Evolutionary conservation across 2,797 vertebrate genomes (phyloP), one percentile per base, ranked within the genome.

Genomic region (Tympanoctomys barrerae): DNA sequence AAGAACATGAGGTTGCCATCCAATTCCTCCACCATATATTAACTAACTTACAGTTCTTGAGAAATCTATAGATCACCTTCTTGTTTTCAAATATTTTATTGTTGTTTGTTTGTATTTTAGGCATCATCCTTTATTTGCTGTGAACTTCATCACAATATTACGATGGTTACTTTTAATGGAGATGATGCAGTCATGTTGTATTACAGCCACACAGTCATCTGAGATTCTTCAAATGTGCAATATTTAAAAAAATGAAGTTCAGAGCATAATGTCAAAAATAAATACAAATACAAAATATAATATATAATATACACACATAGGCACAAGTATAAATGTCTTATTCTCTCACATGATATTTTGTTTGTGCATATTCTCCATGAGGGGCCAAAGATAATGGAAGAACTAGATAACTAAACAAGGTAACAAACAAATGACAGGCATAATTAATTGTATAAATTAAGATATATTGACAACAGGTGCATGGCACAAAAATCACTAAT

Each of bases 401-500:
- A 80, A 11, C 62, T 83, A 66, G 93, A 42, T 85, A 87, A 90
- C 39, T 42, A 64, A 5, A 83, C 0, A 77, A 82, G 24, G 9
- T 2, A 90, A 77, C 6, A 87, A 81, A 26, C 70, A 24, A 36
- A 91, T 36, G 13, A 0, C 64, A 26, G 59, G 2, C 2, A 52
- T 80, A 33, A 87, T 83, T 91, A 94, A 77, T 90, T 88, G 59
- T 31, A 86, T 94, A 9, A 96, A 92, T 21, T 49, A 94, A 95
- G 10, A 28, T 31, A 2, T 70, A 64, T 21, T 88, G 36, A 89
- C n/a, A 94, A 52, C 73, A 91, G 31, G 22, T 92, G 83, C 66
- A 88, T 22, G 39, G n/a, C 54, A 94, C 84, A 90, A n/a, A 81
- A 77, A 54, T 75, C 8, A 68, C 22, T 28, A 88, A 92, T 87